A percentile compares a stretch with the other conserved stretches of the same genome.
These are phyloP conservation scores for Erithacus rubecula DNA, from an alignment of 2,797 vertebrate species.

Conservation along the genomic window DNA sequence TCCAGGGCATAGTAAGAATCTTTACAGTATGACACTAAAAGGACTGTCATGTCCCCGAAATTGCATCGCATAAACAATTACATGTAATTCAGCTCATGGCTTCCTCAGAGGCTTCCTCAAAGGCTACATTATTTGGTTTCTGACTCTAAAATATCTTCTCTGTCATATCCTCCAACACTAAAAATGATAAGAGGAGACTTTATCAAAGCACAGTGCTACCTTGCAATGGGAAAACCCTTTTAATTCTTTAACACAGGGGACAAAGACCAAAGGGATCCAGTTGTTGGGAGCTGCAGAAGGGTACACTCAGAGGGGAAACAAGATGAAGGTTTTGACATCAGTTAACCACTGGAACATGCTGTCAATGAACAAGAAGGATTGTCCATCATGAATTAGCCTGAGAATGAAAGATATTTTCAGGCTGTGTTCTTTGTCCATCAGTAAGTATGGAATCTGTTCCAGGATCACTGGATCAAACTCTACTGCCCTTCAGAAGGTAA, in stretches of 20 bases:
- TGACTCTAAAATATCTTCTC: background rate
- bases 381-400: background rate
- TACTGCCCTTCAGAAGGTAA: background rate
- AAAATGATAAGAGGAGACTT: background rate
- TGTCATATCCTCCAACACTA: background rate
- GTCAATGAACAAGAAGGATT: background rate
- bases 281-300: background rate
- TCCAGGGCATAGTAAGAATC: conserved; percentile 10
- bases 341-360: background rate
- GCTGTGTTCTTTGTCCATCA: background rate
- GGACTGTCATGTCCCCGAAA: background rate
- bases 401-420: background rate
- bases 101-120: conserved; percentile 36
- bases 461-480: background rate
- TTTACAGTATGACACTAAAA: conserved; percentile 20
- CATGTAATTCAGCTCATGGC: background rate
- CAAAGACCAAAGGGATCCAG: background rate
- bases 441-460: background rate
- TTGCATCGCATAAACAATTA: background rate
- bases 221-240: background rate
- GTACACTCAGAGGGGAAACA: background rate
- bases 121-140: background rate
- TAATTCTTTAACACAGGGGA: background rate
- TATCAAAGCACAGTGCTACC: background rate
- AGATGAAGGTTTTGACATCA: background rate